A percentile compares a stretch with the other conserved stretches of the same genome.
These are phyloP conservation scores for Willisornis vidua DNA, from an alignment of 2,113 vertebrate species.

Conservation along the genomic window DNA sequence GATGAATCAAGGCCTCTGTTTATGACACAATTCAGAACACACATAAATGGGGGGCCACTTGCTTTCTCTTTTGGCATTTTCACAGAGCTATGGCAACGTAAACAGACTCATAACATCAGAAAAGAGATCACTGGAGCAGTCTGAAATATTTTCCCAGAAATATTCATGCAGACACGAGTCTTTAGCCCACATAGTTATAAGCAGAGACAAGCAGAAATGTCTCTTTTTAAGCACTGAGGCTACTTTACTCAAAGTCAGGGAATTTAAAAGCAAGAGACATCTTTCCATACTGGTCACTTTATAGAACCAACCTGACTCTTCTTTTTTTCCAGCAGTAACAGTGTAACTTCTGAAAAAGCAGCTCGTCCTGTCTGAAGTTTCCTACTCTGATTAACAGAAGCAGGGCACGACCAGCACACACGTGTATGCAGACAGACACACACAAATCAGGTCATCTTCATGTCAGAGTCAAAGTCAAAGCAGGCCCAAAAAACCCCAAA, in stretches of 20 bases:
- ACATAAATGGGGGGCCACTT: not conserved
- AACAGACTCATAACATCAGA: not conserved
- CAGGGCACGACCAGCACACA: accelerated
- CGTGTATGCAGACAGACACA: not conserved
- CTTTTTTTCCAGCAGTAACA: not conserved
- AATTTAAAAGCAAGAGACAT: not conserved
- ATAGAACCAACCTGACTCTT: not conserved
- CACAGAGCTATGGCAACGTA: not conserved
- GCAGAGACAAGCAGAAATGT: not conserved
- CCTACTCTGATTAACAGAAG: not conserved
- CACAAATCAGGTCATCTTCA: not conserved
- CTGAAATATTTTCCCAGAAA: not conserved
- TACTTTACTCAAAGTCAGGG: not conserved
- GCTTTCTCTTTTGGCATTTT: not conserved
- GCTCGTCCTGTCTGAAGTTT: accelerated
- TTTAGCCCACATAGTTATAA: not conserved
- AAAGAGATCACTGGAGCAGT: not conserved
- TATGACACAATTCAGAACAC: not conserved
- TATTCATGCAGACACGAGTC: not conserved
- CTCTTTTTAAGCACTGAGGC: not conserved
- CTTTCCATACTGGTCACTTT: not conserved
- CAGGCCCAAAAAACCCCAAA: not conserved
- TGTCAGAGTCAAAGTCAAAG: not conserved
- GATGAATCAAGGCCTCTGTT: not conserved
- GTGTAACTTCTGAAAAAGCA: not conserved